These are phyloP conservation scores for Desmodus rotundus DNA, from an alignment of 2,113 vertebrate species.

Conservation along the genomic window DNA sequence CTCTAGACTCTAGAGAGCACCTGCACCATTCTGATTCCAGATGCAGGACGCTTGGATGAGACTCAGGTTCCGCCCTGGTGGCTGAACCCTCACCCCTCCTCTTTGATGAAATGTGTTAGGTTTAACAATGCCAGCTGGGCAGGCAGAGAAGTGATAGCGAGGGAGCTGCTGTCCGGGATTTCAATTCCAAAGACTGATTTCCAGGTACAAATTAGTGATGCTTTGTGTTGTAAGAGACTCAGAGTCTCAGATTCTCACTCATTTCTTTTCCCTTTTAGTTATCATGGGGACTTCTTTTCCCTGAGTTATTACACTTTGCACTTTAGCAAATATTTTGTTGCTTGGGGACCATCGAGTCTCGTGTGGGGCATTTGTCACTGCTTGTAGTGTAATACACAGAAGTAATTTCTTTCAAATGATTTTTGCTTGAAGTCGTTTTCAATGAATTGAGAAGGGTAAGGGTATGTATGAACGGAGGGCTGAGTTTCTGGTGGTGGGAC, in stretches of 20 bases:
- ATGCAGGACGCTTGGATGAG: not conserved
- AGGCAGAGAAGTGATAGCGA: slow-evolving; percentile 14
- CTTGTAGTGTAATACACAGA: slow-evolving; percentile 56
- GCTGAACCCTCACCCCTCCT: not conserved
- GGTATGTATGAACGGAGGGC: slow-evolving; percentile 52
- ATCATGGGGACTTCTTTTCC: slow-evolving; percentile 78
- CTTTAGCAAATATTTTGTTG: slow-evolving; percentile 82
- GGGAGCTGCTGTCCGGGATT: slow-evolving; percentile 29
- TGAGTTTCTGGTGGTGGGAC: not conserved
- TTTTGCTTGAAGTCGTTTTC: slow-evolving; percentile 81
- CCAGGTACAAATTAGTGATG: slow-evolving; percentile 61
- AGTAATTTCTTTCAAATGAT: slow-evolving; percentile 81
- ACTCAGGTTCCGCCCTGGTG: accelerated
- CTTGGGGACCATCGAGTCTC: slow-evolving; percentile 74
- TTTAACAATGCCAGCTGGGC: not conserved
- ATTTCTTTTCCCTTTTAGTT: slow-evolving; percentile 71
- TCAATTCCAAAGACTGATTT: slow-evolving; percentile 60
- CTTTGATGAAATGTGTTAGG: not conserved
- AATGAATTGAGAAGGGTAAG: slow-evolving; percentile 69
- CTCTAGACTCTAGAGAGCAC: accelerated
- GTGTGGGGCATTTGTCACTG: slow-evolving; percentile 76
- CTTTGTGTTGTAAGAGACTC: slow-evolving; percentile 47
- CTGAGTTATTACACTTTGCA: slow-evolving; percentile 75
- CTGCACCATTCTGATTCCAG: not conserved
- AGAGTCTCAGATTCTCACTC: slow-evolving; percentile 56